Percentiles rank a stretch among this genome's conserved stretches.
phyloP scores from a whole-genome alignment of 2,888 invertebrate species.

The Lepidocyrtinus sp. region DNA sequence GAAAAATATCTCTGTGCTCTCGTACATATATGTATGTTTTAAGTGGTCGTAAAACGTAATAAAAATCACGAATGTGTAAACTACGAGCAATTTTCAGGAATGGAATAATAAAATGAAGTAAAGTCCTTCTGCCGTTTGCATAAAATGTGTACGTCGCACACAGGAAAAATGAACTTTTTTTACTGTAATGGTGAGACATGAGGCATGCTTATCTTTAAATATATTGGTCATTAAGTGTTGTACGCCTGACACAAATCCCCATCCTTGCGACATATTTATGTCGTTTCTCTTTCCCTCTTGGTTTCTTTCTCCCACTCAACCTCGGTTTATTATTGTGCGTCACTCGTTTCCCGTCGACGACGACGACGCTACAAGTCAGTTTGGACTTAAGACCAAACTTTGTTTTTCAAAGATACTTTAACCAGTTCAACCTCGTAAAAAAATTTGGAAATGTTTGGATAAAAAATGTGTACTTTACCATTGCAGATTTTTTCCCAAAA shows the following conservation, averaged over 20 bases:
- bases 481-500: too few species aligned
- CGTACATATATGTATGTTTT: too few species aligned
- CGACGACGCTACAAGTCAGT: too few species aligned
- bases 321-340: too few species aligned
- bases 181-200: conserved; percentile 35
- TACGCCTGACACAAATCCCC: conserved; percentile 50
- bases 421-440: too few species aligned
- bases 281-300: not conserved
- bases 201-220: conserved; percentile 44
- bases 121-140: not conserved
- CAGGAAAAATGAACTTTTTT: conserved; percentile 20
- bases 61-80: conserved; percentile 33
- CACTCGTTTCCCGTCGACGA: too few species aligned
- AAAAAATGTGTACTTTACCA: too few species aligned
- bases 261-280: conserved; percentile 44
- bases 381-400: too few species aligned
- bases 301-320: too few species aligned
- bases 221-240: conserved; percentile 53
- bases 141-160: not conserved
- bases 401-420: too few species aligned
- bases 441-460: too few species aligned
- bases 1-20: too few species aligned
- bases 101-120: conserved; percentile 20
- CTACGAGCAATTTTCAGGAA: conserved; percentile 22
- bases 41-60: conserved; percentile 17